Conservation (phyloP, 2,888 invertebrate genomes). For the Diarsia mendica region DNA sequence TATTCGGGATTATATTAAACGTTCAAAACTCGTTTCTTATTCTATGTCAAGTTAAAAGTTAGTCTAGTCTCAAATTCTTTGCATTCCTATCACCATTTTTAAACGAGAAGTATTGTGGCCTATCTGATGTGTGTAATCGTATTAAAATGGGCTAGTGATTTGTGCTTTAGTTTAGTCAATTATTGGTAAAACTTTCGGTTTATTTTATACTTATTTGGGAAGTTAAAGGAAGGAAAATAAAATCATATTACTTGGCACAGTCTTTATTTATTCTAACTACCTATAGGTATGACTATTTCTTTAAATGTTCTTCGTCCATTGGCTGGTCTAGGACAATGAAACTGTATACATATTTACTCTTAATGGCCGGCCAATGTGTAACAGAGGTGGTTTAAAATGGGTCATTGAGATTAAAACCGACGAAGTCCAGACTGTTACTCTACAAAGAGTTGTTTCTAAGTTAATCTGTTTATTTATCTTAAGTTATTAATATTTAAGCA, state of each 20-base stretch:
- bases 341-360: neutral
- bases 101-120: slow-evolving; percentile 48
- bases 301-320: neutral
- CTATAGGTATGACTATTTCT: neutral
- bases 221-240: neutral
- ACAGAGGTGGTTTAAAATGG: neutral
- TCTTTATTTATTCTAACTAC: neutral
- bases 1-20: neutral
- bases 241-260: neutral
- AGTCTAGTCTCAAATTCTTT: slow-evolving; percentile 54
- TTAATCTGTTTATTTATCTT: slow-evolving; percentile 38
- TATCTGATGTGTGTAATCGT: slow-evolving; percentile 51
- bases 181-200: slow-evolving; percentile 19
- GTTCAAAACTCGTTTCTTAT: neutral
- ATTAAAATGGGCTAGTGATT: slow-evolving; percentile 65
- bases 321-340: neutral
- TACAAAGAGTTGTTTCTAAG: slow-evolving; percentile 32
- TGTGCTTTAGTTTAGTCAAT: slow-evolving; percentile 38
- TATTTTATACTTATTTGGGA: neutral
- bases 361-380: slow-evolving; percentile 26
- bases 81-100: slow-evolving; percentile 43
- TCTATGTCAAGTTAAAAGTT: slow-evolving; percentile 19
- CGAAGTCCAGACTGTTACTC: slow-evolving; percentile 29
- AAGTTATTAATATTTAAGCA: slow-evolving; percentile 59
- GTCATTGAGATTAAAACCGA: slow-evolving; percentile 41